phyloP scores from a whole-genome alignment of 2,113 vertebrate species.

The Plectropomus leopardus region DNA sequence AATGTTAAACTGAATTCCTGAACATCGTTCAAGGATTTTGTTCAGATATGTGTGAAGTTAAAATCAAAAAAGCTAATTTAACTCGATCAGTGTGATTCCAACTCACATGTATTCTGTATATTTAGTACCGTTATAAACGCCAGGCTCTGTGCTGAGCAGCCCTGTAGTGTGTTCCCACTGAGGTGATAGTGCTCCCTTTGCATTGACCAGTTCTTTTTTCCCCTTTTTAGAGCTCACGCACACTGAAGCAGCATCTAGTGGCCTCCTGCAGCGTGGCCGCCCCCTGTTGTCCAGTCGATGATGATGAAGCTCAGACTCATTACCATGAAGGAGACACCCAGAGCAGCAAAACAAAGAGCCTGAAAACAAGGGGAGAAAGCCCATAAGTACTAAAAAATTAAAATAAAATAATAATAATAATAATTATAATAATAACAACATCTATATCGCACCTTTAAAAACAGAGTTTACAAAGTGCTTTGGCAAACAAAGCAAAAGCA shows the following conservation, averaged over 20 bases:
- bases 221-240: slow-evolving; percentile 28
- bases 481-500: too few relatives aligned
- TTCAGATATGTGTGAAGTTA: slow-evolving; percentile 38
- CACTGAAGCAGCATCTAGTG: slow-evolving; percentile 86
- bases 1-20: slow-evolving; percentile 20
- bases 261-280: slow-evolving; percentile 84
- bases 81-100: slow-evolving; percentile 26
- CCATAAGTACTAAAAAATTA: slow-evolving; percentile 6
- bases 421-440: too few relatives aligned
- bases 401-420: too few relatives aligned
- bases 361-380: slow-evolving; percentile 56
- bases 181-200: slow-evolving; percentile 54
- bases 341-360: slow-evolving; percentile 92
- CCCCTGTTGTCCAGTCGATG: slow-evolving; percentile 92
- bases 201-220: slow-evolving; percentile 2
- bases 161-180: slow-evolving; percentile 36
- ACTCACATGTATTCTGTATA: slow-evolving; percentile 1
- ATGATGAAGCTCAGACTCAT: slow-evolving; percentile 99
- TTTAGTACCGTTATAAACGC: slow-evolving; percentile 25
- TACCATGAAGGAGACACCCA: slow-evolving; percentile 95
- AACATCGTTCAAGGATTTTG: slow-evolving; percentile 35
- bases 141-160: slow-evolving; percentile 23
- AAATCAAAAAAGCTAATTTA: slow-evolving; percentile 23
- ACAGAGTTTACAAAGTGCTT: too few relatives aligned
- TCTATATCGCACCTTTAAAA: too few relatives aligned